Percentiles rank a stretch among this genome's conserved stretches.
These are phyloP conservation scores for Ranitomeya variabilis DNA, from an alignment of 2,113 vertebrate species.

Conservation along the genomic window DNA sequence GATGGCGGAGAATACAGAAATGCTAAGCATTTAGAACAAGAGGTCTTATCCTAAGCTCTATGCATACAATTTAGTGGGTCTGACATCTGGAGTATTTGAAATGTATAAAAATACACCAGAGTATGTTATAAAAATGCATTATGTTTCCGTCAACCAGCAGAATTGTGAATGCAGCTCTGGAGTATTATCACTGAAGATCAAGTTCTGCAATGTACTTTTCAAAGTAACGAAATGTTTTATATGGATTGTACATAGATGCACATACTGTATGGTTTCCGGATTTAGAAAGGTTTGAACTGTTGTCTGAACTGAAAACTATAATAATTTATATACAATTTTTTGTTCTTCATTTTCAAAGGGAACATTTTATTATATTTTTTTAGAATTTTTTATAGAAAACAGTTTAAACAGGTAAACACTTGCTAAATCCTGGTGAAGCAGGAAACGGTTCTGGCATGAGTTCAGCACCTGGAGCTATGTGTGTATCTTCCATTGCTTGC, in stretches of 20 bases:
- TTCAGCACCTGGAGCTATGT: conserved; percentile 17
- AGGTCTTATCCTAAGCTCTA: not conserved
- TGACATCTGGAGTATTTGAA: not conserved
- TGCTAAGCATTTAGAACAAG: not conserved
- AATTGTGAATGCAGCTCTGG: not conserved
- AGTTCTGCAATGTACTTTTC: not conserved
- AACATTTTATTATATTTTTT: not conserved
- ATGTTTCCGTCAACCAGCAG: not conserved
- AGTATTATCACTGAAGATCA: not conserved
- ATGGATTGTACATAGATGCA: not conserved
- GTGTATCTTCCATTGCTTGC: not conserved
- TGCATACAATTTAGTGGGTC: not conserved
- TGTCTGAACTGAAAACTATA: not conserved
- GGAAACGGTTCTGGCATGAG: not conserved
- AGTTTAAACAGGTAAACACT: not conserved
- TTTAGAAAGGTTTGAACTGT: not conserved
- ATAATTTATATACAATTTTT: not conserved
- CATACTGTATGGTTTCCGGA: too few relatives aligned
- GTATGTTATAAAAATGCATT: not conserved
- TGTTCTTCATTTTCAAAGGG: not conserved
- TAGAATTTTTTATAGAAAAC: not conserved
- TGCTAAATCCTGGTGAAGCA: not conserved
- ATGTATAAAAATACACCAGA: not conserved
- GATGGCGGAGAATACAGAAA: not conserved
- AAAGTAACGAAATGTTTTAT: not conserved